Evolutionary conservation across 2,113 vertebrate species (phyloP), one percentile per base, ranked within the genome.

Genomic region (Gallinago undulata): DNA sequence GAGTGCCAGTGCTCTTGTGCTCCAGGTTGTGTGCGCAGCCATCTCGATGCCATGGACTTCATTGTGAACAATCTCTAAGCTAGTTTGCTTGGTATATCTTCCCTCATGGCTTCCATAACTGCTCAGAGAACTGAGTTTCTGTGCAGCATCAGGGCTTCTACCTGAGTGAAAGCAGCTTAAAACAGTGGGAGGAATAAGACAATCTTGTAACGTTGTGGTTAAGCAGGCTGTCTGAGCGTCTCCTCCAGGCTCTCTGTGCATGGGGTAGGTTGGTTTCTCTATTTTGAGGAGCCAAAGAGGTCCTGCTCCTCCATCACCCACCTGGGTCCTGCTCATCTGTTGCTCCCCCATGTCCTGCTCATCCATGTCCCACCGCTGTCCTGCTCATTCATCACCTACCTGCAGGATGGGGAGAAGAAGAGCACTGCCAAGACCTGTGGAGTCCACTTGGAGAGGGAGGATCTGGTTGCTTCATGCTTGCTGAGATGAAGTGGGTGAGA

Each of bases 31-130:
- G 30, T 6, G 24, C 8, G 0, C 9, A 43, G 59, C 9, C 30
- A 8, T 19, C 37, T 51, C 27, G 3, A 0, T 5, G 13, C 37
- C 5, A 1, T 1, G 1, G 33, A 24, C 3, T 0, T 53, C n/a
- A 1, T 15, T 21, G 19, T 4, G 5, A 35, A 5, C 0, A 6
- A 27, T 7, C 55, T 25, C 53, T 5, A 23, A 43, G 45, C 43
- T 60, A 17, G 33, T 50, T 41, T 41, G 43, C 62, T 31, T 8
- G 30, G 11, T 63, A 59, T 57, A 19, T 64, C 28, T 83, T 60
- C 72, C 41, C 27, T 51, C 31, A 6, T 47, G 43, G 59, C 43
- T 48, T 62, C 48, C 39, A 21, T 14, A 21, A 55, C 48, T 12
- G 35, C 66, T 62, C 33, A 27, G 48, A 11, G 55, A 24, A 23